Evolutionary conservation across 2,797 vertebrate species (phyloP).

Genomic region (Aphelocoma californica): DNA sequence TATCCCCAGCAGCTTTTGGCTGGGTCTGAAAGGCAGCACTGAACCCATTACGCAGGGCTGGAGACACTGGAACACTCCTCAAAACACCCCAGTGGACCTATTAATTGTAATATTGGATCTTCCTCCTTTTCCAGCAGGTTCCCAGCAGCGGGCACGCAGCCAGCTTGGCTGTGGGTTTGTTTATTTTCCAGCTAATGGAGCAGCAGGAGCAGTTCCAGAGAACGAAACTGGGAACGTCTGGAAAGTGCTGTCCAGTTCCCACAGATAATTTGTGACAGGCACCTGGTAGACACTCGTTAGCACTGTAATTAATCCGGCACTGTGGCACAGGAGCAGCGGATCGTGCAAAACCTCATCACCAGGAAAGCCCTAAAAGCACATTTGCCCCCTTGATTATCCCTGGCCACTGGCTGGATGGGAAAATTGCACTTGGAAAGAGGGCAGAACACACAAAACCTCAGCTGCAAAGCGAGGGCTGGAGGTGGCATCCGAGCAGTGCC

Average conservation of each 20-base stretch:
- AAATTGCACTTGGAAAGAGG: neutral
- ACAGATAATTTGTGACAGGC: neutral
- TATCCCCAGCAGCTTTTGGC: neutral
- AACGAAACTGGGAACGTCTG: neutral
- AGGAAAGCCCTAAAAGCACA: neutral
- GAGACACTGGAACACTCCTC: neutral
- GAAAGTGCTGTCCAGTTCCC: neutral
- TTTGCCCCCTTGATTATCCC: neutral
- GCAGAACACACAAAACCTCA: neutral
- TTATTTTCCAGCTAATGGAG: conserved; percentile 54
- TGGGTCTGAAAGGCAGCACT: neutral
- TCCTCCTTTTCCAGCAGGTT: conserved; percentile 15
- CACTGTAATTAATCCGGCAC: neutral
- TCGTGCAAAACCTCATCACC: neutral
- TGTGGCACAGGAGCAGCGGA: neutral
- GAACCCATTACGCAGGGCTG: neutral
- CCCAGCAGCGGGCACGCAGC: neutral
- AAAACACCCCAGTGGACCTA: neutral
- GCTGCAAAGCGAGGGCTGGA: neutral
- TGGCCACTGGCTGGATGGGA: neutral
- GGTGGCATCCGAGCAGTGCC: neutral
- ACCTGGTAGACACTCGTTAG: neutral
- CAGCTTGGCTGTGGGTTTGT: conserved; percentile 39
- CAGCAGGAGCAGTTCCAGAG: conserved; percentile 29
- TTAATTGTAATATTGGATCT: conserved; percentile 29